A percentile compares a stretch with the other conserved stretches of the same genome.
Evolutionary conservation across 1,140 invertebrate genomes (phyloP).

Genomic region (Chionoecetes opilio): DNA sequence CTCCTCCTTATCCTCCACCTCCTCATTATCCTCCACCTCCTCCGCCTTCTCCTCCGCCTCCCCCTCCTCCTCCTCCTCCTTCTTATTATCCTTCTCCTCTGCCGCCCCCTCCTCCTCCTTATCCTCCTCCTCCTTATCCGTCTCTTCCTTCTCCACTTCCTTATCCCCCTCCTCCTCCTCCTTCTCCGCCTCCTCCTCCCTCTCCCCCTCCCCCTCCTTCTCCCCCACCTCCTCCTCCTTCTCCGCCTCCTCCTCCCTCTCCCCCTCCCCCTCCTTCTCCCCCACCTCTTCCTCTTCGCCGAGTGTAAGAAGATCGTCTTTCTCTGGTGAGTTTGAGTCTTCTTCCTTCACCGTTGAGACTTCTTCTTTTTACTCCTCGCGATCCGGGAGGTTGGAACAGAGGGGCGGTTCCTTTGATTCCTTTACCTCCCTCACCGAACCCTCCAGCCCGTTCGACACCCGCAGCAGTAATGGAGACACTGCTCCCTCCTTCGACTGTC

Average conservation of each 20-base stretch:
- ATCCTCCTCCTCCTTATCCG: constrained; percentile 6
- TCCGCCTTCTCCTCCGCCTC: not conserved
- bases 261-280: not conserved
- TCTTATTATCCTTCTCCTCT: no score
- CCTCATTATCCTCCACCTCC: not conserved
- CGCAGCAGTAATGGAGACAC: not conserved
- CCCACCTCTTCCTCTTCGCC: not conserved
- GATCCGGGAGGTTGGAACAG: not conserved
- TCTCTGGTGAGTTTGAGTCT: not conserved
- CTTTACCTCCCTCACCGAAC: not conserved
- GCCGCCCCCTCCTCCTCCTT: not conserved
- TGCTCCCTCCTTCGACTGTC: constrained; percentile 41
- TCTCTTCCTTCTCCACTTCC: not conserved
- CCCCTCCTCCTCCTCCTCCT: not conserved
- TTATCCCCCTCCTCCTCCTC: constrained; percentile 51
- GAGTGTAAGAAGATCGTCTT: not conserved
- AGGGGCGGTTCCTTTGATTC: not conserved
- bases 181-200: constrained; percentile 1
- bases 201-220: not conserved
- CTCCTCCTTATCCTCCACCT: no score
- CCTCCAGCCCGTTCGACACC: not conserved
- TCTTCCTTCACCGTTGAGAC: not conserved
- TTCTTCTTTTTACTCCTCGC: not conserved
- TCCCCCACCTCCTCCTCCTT: constrained; percentile 43
- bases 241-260: not conserved